A percentile compares a stretch with the other conserved stretches of the same genome.
phyloP scores from a whole-genome alignment of 2,797 vertebrate genomes.

The Serranus cabrilla region DNA sequence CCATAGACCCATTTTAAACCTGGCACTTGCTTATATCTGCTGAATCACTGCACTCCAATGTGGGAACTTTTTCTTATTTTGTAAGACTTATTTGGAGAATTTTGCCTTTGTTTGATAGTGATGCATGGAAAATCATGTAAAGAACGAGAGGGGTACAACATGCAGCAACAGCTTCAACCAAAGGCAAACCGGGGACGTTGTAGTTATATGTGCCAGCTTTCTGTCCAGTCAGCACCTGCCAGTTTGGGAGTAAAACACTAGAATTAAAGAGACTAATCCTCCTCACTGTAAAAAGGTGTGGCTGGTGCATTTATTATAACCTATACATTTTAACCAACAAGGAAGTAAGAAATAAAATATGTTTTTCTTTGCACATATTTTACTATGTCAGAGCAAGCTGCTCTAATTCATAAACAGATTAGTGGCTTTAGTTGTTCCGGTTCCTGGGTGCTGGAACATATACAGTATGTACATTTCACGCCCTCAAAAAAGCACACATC shows the following conservation, averaged over 20 bases:
- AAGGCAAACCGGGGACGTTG: rapidly evolving
- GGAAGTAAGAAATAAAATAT: too few relatives aligned
- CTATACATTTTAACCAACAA: neutral
- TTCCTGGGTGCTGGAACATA: neutral
- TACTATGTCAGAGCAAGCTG: neutral
- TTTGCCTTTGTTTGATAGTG: neutral
- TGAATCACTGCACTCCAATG: neutral
- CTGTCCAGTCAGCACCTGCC: neutral
- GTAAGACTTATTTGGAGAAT: neutral
- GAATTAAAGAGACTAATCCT: neutral
- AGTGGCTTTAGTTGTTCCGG: neutral
- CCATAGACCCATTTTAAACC: neutral
- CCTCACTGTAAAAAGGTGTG: neutral
- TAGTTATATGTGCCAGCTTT: neutral
- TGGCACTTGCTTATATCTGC: neutral
- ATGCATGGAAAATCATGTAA: neutral
- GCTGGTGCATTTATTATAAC: neutral
- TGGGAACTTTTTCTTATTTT: neutral
- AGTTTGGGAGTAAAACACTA: neutral
- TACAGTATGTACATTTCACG: too few relatives aligned
- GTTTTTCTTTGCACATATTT: neutral
- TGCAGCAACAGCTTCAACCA: neutral
- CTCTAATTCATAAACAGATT: neutral
- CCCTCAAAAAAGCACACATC: too few relatives aligned
- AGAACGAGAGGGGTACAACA: neutral